Percentiles rank a stretch among this genome's conserved stretches.
Conservation (phyloP, 1,140 invertebrate species). For the Caenorhabditis briggsae region DNA sequence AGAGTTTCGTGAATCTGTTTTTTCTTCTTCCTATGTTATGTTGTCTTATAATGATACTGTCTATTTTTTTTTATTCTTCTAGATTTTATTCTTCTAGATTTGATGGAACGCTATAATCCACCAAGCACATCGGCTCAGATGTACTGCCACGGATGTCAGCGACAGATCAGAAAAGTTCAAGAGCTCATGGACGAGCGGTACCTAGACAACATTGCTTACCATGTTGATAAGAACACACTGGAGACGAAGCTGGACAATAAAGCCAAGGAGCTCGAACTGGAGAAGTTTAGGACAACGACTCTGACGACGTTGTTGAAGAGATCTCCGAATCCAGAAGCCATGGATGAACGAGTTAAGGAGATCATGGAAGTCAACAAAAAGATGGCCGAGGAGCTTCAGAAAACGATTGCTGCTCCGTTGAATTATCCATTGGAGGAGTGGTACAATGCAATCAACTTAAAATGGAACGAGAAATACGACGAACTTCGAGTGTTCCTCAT, state of each 20-base stretch:
- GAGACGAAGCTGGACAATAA: background rate
- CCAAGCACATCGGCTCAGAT: background rate
- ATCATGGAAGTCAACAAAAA: background rate
- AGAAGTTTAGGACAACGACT: background rate
- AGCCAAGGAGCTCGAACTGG: background rate
- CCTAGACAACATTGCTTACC: background rate
- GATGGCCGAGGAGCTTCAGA: background rate
- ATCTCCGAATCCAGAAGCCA: background rate
- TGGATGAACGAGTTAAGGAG: background rate
- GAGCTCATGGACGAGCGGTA: background rate
- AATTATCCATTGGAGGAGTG: conserved; percentile 7
- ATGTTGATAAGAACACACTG: background rate
- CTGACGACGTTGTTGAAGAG: background rate
- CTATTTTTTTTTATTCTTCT: background rate
- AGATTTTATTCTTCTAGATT: background rate
- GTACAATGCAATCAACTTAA: background rate
- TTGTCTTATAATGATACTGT: too few species aligned
- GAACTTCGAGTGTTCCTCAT: background rate
- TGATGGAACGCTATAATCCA: conserved; percentile 39
- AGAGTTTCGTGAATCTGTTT: too few species aligned
- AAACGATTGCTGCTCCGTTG: background rate
- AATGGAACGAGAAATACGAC: background rate
- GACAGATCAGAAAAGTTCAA: conserved; percentile 6
- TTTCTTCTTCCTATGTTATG: too few species aligned
- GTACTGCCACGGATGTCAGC: background rate